Evolutionary conservation across 2,888 invertebrate species (phyloP), one percentile per base, ranked within the genome.

Genomic region (Netelia inedita): DNA sequence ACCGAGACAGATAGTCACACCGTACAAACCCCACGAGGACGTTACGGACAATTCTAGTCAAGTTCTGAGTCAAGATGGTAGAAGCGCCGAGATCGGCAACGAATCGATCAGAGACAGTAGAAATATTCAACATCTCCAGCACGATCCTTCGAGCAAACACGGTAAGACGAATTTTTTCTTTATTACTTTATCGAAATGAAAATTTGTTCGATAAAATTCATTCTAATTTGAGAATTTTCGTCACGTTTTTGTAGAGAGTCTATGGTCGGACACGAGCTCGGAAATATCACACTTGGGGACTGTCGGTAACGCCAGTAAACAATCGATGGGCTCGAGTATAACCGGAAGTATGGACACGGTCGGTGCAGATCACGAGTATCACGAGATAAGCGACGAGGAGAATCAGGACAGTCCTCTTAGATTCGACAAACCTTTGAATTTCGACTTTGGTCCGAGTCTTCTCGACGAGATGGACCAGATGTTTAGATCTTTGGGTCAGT

Each of bases 401-500:
- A 95, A 95, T 89, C 91, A 95, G 92, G 91, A 95, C 89, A 93
- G 95, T 93, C 94, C 86, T 86, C 92, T 92, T 91, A 94, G 93
- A 89, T 94, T 91, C 90, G 94, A 94, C 14, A 94, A 95, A 87
- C 94, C 94, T 50, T 93, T 95, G 11, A 94, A 94, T 88, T 95
- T 97, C 87, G 98, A 98, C 91, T 96, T 97, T 91, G 98, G 98
- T 5, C 97, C 98, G 14, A 98, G 98, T 85, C 94, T 99, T 73
- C 95, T 99, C 92, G 98, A 98, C 90, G 97, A 98, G 93, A 97
- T 98, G 95, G 97, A 97, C 90, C 97, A 98, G 78, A 97, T 99
- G 95, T 97, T 99, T 91, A 95, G 92, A 89, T 95, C 95, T 5
- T 93, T 95, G 74, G 95, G 94, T 89, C 93, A 87, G 85, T 8